These are phyloP conservation scores for Siniperca scherzeri DNA, from an alignment of 2,797 vertebrate species.

Conservation along the genomic window DNA sequence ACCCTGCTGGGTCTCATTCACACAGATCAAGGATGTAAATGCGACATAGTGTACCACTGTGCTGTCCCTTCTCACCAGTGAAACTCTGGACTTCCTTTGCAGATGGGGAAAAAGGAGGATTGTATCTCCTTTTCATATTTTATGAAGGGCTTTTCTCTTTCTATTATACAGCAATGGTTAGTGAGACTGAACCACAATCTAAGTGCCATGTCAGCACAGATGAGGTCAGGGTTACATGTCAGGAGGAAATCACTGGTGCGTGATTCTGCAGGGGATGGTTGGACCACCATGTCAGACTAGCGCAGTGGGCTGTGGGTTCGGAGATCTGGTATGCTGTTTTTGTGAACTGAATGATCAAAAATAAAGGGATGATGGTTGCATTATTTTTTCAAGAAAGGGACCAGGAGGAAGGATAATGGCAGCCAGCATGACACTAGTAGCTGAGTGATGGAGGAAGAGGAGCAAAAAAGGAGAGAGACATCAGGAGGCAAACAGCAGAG, in stretches of 20 bases:
- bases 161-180: slow-evolving; percentile 21
- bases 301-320: slow-evolving; percentile 36
- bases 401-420: slow-evolving; percentile 27
- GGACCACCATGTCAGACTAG: slow-evolving; percentile 43
- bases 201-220: slow-evolving; percentile 61
- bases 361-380: slow-evolving; percentile 26
- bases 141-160: slow-evolving; percentile 5
- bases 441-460: slow-evolving; percentile 48
- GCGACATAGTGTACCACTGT: slow-evolving; percentile 37
- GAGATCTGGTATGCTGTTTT: slow-evolving; percentile 33
- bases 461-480: slow-evolving; percentile 48
- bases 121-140: slow-evolving; percentile 21
- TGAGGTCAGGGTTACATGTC: slow-evolving; percentile 52
- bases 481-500: slow-evolving; percentile 60
- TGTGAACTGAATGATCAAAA: slow-evolving; percentile 32
- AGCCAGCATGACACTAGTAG: slow-evolving; percentile 55
- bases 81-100: slow-evolving; percentile 28
- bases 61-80: slow-evolving; percentile 32
- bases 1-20: slow-evolving; percentile 51
- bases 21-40: slow-evolving; percentile 56
- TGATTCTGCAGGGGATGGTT: slow-evolving; percentile 35
- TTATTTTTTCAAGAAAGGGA: slow-evolving; percentile 31
- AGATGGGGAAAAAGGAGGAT: neutral
- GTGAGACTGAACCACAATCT: slow-evolving; percentile 34
- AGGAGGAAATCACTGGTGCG: slow-evolving; percentile 49